A percentile compares a stretch with the other conserved stretches of the same genome.
Conservation (phyloP, 1,140 invertebrate genomes). For the Drosophila miranda region DNA sequence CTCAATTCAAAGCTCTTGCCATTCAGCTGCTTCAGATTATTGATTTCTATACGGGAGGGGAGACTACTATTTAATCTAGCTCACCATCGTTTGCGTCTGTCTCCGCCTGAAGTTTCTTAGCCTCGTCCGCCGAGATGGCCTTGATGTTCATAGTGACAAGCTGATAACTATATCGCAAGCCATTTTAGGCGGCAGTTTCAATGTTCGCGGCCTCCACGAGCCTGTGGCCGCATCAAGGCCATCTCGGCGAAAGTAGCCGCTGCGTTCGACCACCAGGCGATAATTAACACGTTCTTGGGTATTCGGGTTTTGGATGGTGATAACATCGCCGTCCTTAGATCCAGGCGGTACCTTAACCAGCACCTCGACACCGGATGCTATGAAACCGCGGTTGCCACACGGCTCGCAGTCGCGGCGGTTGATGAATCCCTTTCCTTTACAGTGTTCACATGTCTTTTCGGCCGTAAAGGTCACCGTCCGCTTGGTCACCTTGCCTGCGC, state of each 20-base stretch:
- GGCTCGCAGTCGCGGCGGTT: conserved; percentile 73
- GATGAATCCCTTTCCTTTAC: conserved; percentile 68
- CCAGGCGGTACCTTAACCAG: conserved; percentile 61
- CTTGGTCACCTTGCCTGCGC: conserved; percentile 55
- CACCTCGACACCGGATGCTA: conserved; percentile 57
- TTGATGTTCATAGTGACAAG: too few relatives aligned
- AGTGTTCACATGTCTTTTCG: conserved; percentile 51
- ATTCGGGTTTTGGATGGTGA: conserved; percentile 64
- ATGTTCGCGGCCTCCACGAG: too few relatives aligned
- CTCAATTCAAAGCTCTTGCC: conserved; percentile 35
- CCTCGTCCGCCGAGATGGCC: too few relatives aligned
- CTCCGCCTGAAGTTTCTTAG: conserved; percentile 3
- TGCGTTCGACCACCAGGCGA: conserved; percentile 53
- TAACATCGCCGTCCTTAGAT: conserved; percentile 62
- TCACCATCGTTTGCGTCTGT: conserved; percentile 38
- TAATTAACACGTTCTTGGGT: conserved; percentile 64
- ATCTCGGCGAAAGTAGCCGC: conserved; percentile 67
- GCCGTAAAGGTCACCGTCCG: conserved; percentile 60
- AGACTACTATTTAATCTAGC: background rate
- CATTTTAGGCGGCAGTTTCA: too few relatives aligned
- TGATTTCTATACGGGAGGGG: conserved; percentile 38
- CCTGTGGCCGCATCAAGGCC: conserved; percentile 71
- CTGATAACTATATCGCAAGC: too few relatives aligned
- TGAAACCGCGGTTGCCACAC: conserved; percentile 64
- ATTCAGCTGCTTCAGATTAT: conserved; percentile 22